Conservation (phyloP, 1,140 invertebrate genomes). For the Rhynchophorus ferrugineus region DNA sequence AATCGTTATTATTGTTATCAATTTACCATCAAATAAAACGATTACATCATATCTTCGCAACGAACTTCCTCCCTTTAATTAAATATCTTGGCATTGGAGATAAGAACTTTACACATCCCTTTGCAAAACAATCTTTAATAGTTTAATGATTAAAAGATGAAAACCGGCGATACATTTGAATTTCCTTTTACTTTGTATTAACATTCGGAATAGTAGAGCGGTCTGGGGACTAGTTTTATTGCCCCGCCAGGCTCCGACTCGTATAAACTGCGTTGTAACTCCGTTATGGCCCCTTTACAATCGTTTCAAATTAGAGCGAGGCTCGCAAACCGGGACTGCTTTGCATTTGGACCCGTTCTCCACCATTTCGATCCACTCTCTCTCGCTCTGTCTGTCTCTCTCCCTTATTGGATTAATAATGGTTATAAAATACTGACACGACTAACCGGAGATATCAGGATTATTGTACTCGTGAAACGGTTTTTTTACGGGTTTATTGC, state of each 20-base stretch:
- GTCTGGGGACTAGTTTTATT: not conserved
- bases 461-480: not conserved
- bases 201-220: not conserved
- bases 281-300: not conserved
- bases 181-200: not conserved
- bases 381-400: too few relatives aligned
- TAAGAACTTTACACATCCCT: too few relatives aligned
- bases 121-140: too few relatives aligned
- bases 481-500: not conserved
- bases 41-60: too few relatives aligned
- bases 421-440: slow-evolving; percentile 3
- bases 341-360: not conserved
- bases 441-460: not conserved
- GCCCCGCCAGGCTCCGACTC: not conserved
- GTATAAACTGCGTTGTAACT: not conserved
- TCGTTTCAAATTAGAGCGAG: not conserved
- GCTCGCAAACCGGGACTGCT: not conserved
- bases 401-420: slow-evolving; percentile 4
- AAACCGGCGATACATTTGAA: not conserved
- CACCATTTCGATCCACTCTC: not conserved
- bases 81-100: too few relatives aligned
- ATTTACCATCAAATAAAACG: too few relatives aligned
- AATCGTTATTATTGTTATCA: too few relatives aligned
- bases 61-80: too few relatives aligned
- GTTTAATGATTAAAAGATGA: not conserved